Evolutionary conservation across 1,140 invertebrate genomes (phyloP).

Genomic region (Pogonognathellus flavescens): DNA sequence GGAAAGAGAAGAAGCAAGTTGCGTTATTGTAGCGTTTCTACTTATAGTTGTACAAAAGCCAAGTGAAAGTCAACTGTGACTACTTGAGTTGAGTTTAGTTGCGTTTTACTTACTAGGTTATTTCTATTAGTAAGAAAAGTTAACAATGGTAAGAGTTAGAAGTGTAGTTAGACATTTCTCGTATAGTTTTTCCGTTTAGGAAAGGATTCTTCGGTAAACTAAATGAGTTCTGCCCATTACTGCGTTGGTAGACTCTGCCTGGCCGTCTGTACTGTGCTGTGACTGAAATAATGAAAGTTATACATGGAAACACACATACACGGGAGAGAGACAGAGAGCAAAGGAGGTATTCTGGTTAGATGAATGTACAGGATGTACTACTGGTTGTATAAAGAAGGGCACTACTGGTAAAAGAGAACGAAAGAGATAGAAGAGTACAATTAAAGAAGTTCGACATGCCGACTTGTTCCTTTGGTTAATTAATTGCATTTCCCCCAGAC

Average conservation of each 20-base stretch:
- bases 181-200: conserved; percentile 8
- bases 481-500: conserved; percentile 55
- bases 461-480: conserved; percentile 50
- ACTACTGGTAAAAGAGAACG: not conserved
- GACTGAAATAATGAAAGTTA: not conserved
- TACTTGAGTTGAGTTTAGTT: conserved; percentile 1
- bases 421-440: conserved; percentile 18
- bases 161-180: conserved; percentile 20
- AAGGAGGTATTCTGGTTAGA: conserved; percentile 4
- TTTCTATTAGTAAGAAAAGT: conserved; percentile 10
- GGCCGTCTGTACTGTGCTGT: not conserved
- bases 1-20: not conserved
- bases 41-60: not conserved
- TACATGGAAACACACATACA: not conserved
- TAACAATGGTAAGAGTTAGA: not conserved
- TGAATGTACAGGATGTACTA: not conserved
- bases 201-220: conserved; percentile 1
- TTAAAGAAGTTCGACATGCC: conserved; percentile 56
- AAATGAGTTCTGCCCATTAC: not conserved
- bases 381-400: not conserved
- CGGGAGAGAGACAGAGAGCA: conserved; percentile 13
- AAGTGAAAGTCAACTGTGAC: conserved; percentile 26
- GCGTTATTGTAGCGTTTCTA: not conserved
- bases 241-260: not conserved
- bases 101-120: not conserved